Evolutionary conservation across 2,888 invertebrate genomes (phyloP), one percentile per base, ranked within the genome.

Genomic region (Sussaba pulchella): DNA sequence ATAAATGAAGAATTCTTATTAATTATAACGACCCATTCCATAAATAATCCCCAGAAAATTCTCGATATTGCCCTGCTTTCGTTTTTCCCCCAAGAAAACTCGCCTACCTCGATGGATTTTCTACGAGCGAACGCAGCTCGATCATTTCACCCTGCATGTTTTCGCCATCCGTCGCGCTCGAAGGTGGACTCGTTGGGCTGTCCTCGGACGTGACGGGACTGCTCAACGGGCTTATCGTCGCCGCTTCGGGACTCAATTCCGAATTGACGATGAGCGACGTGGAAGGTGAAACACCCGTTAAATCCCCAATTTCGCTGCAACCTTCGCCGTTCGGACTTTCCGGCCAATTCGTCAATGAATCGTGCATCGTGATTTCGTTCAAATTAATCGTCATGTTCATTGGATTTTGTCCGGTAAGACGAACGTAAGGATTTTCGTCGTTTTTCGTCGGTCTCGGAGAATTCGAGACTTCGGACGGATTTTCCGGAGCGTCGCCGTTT

Each of bases 191-290:
- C 67, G 93, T 93, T 0, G 94, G 93, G 83, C 94, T 94, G 82
- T 94, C 94, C 86, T 94, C 94, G 1, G 94, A 94, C 0, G 93
- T 93, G 43, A 84, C 45, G 1, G 89, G 85, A 63, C 87, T 90
- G 61, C 86, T 88, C 14, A 87, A 57, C 4, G 88, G 86, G 67
- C 88, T 91, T n/a, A 85, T 78, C 0, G 87, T 89, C 9, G 86
- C 85, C 14, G 84, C 86, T 39, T 89, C 89, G 0, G 88, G 86
- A 74, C 87, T 90, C 19, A 87, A 50, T 69, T 90, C 88, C 2
- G 87, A 87, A 74, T 87, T 86, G 2, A 85, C 81, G 26, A 82
- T 82, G 59, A 87, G 66, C 26, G 88, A 86, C 14, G 82, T 84
- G 6, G 87, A 82, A 1, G 87, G 69, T 17, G 85, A 82, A 14